Conservation (phyloP, 2,888 invertebrate genomes). For the Callyntrura sp. region DNA sequence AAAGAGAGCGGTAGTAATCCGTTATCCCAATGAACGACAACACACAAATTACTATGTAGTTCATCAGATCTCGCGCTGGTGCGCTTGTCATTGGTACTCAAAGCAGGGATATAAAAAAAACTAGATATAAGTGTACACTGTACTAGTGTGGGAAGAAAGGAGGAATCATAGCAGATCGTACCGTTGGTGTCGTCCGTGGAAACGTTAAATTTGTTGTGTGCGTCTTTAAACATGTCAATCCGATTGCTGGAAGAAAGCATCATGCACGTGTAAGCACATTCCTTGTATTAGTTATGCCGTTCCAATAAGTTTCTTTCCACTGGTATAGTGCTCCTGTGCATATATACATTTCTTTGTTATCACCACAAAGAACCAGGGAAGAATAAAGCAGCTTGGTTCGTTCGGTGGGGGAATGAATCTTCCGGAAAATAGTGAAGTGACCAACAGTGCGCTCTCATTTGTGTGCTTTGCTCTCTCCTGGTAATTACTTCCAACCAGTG, state of each 20-base stretch:
- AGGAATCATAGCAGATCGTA: neutral
- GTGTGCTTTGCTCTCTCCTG: neutral
- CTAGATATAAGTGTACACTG: neutral
- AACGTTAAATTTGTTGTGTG: neutral
- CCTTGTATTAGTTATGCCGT: neutral
- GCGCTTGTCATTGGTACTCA: neutral
- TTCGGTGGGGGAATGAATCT: neutral
- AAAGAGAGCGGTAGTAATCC: neutral
- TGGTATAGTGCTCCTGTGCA: neutral
- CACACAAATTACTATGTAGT: neutral
- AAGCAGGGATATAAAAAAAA: neutral
- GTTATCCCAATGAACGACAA: too few relatives aligned
- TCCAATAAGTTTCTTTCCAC: neutral
- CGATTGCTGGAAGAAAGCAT: neutral
- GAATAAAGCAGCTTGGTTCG: neutral
- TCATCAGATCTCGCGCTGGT: too few relatives aligned
- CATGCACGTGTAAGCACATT: neutral
- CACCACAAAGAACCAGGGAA: neutral
- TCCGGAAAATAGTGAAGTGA: constrained; percentile 16
- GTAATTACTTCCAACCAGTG: constrained; percentile 18
- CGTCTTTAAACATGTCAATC: neutral
- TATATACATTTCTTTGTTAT: neutral
- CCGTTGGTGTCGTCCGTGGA: neutral
- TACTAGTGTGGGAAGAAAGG: neutral
- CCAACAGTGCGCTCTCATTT: neutral